These are phyloP conservation scores for Orientallactaga bullata DNA, from an alignment of 2,113 vertebrate species.

Conservation along the genomic window DNA sequence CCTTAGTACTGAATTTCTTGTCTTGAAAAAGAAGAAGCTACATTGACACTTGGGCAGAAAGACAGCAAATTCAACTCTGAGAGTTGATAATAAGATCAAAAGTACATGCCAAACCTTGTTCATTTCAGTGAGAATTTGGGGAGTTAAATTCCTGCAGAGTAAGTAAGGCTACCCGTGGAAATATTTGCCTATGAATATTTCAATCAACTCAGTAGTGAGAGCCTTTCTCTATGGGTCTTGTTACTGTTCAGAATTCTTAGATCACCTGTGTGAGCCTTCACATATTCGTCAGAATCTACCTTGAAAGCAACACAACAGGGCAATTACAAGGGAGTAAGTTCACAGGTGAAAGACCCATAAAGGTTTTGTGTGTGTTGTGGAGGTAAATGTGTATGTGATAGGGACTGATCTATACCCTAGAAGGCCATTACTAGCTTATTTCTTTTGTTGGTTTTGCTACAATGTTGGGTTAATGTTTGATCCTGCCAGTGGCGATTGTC, in stretches of 20 bases:
- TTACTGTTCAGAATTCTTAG: slow-evolving; percentile 22
- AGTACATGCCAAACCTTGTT: slow-evolving; percentile 13
- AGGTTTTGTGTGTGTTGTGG: slow-evolving; percentile 64
- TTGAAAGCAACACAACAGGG: slow-evolving; percentile 53
- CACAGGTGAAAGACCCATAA: slow-evolving; percentile 72
- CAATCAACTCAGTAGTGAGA: slow-evolving; percentile 7
- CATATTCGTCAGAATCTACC: slow-evolving; percentile 24
- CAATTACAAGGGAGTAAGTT: slow-evolving; percentile 72
- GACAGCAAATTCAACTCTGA: not conserved
- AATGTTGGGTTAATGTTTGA: slow-evolving; percentile 78
- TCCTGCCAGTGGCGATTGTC: slow-evolving; percentile 72
- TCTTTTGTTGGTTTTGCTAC: slow-evolving; percentile 72
- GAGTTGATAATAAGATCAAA: slow-evolving; percentile 19
- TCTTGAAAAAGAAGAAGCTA: not conserved
- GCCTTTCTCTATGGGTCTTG: slow-evolving; percentile 32
- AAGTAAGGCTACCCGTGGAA: slow-evolving; percentile 50
- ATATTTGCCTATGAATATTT: slow-evolving; percentile 25
- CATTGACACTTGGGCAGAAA: not conserved
- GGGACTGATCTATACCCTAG: slow-evolving; percentile 67
- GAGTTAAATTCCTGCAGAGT: not conserved
- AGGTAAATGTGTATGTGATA: slow-evolving; percentile 62
- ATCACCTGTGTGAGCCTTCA: slow-evolving; percentile 53
- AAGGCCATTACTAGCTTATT: slow-evolving; percentile 72
- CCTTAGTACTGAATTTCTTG: slow-evolving; percentile 24
- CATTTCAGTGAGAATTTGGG: slow-evolving; percentile 17